phyloP scores from a whole-genome alignment of 2,888 invertebrate species.

The Pachydiplax longipennis region DNA sequence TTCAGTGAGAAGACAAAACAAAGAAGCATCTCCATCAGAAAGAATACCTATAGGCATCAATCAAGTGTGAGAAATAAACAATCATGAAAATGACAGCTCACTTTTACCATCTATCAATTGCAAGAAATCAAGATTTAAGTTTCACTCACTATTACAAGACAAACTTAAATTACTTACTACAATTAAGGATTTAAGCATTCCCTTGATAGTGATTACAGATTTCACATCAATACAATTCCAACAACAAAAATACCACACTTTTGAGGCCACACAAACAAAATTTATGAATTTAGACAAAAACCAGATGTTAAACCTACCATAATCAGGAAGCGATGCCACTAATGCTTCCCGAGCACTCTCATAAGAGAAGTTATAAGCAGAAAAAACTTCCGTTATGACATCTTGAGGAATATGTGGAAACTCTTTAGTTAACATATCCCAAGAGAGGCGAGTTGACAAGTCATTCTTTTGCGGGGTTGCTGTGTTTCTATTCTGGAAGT shows the following conservation, averaged over 20 bases:
- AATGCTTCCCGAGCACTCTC: not conserved
- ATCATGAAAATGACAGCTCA: not conserved
- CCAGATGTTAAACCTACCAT: constrained; percentile 14
- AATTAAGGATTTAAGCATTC: not conserved
- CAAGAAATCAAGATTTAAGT: not conserved
- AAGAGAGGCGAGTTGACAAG: constrained; percentile 20
- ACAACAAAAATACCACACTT: not conserved
- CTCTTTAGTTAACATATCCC: constrained; percentile 11
- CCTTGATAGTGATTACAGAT: not conserved
- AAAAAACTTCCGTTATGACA: not conserved
- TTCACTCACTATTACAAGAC: not conserved
- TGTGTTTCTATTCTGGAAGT: constrained; percentile 35
- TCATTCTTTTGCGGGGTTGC: constrained; percentile 2
- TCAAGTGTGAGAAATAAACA: not conserved
- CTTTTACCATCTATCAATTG: not conserved
- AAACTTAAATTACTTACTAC: not conserved
- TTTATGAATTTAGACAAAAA: constrained; percentile 15
- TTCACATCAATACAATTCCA: not conserved
- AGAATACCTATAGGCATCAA: too few relatives aligned
- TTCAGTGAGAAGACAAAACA: too few relatives aligned
- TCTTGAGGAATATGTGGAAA: constrained; percentile 26
- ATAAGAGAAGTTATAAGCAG: constrained; percentile 27
- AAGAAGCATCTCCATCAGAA: too few relatives aligned
- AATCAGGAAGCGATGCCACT: constrained; percentile 6
- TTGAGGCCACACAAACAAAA: not conserved